These are phyloP conservation scores for Tyrophagus putrescentiae DNA, from an alignment of 1,140 invertebrate species.

Conservation along the genomic window DNA sequence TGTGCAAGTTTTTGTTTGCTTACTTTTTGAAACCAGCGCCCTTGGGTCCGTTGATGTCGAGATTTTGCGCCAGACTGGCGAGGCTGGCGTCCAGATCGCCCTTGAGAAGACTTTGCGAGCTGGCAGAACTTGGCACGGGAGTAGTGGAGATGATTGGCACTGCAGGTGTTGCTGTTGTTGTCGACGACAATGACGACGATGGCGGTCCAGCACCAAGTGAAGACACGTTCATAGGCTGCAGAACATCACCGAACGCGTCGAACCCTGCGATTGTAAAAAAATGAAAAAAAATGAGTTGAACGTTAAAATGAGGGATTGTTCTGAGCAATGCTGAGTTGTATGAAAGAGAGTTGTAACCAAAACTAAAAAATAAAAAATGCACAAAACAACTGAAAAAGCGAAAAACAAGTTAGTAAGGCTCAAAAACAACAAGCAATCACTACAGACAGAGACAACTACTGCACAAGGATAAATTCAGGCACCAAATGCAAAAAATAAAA, in stretches of 20 bases:
- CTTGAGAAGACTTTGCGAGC: constrained; percentile 46
- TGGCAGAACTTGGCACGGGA: constrained; percentile 3
- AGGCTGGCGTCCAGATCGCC: constrained; percentile 81
- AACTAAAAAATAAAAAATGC: background rate
- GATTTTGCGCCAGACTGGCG: constrained; percentile 72
- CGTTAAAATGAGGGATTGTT: too few relatives aligned
- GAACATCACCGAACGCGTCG: constrained; percentile 53
- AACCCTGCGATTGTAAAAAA: constrained; percentile 32
- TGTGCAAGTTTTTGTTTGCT: background rate
- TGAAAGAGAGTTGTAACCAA: too few relatives aligned
- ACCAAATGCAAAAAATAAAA: too few relatives aligned
- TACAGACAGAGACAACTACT: background rate
- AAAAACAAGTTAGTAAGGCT: background rate
- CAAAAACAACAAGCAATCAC: background rate
- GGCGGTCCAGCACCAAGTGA: background rate
- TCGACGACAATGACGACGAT: background rate
- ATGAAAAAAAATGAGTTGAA: background rate
- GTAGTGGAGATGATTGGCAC: background rate
- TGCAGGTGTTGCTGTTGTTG: background rate
- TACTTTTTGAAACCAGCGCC: constrained; percentile 19
- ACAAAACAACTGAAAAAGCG: background rate
- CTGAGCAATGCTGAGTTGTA: too few relatives aligned
- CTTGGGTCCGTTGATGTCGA: constrained; percentile 60
- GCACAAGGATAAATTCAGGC: too few relatives aligned
- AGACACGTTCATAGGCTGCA: constrained; percentile 38